These are phyloP conservation scores for Cochlearius cochlearius DNA, from an alignment of 2,113 vertebrate genomes.

Conservation along the genomic window DNA sequence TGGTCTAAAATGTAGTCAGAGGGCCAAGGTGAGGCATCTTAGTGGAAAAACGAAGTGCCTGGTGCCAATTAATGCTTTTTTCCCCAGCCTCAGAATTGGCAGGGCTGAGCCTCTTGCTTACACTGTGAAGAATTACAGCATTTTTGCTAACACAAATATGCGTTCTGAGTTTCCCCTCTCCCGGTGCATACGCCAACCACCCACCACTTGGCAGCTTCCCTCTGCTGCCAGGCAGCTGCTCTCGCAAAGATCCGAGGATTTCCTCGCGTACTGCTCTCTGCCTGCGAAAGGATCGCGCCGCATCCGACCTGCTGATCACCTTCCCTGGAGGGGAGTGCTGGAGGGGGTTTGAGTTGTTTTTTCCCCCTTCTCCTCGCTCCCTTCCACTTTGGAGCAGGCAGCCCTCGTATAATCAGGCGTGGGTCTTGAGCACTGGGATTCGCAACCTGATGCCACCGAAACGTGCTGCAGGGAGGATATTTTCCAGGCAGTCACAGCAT, in stretches of 20 bases:
- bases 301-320: not conserved
- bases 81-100: not conserved
- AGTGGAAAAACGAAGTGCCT: not conserved
- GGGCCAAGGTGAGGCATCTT: not conserved
- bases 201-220: slow-evolving; percentile 57
- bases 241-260: not conserved
- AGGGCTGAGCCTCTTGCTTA: slow-evolving; percentile 52
- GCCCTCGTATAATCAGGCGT: not conserved
- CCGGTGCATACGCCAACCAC: slow-evolving; percentile 28
- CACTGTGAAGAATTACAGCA: slow-evolving; percentile 21
- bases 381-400: not conserved
- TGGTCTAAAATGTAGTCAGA: not conserved
- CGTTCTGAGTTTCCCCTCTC: slow-evolving; percentile 21
- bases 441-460: not conserved
- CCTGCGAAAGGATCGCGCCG: not conserved
- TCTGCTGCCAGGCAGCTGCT: slow-evolving; percentile 48
- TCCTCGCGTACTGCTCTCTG: not conserved
- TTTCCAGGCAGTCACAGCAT: not conserved
- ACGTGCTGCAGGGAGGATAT: not conserved
- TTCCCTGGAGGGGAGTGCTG: not conserved
- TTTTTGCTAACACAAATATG: slow-evolving; percentile 44
- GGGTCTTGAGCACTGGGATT: not conserved
- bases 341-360: not conserved
- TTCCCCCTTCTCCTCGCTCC: not conserved
- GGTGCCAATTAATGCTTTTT: not conserved